These are phyloP conservation scores for Drosophila arawakana DNA, from an alignment of 1,140 invertebrate species.

Conservation along the genomic window DNA sequence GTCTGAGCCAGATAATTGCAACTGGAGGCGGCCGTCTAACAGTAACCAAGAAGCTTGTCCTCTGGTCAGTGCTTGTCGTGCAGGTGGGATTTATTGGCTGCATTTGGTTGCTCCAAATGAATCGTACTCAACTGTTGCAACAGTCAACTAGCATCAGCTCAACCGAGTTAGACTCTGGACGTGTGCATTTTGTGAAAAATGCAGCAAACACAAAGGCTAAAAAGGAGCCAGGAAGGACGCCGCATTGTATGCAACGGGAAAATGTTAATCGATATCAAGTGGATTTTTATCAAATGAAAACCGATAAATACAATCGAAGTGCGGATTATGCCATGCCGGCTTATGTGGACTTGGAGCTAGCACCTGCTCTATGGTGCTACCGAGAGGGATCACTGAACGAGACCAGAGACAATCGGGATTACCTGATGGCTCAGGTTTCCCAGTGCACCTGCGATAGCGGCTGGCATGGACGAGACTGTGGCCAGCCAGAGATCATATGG, in stretches of 20 bases:
- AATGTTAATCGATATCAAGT: conserved; percentile 65
- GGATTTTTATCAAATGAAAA: conserved; percentile 70
- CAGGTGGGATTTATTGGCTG: conserved; percentile 73
- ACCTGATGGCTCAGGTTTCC: conserved; percentile 53
- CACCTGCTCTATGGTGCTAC: conserved; percentile 86
- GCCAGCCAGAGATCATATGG: conserved; percentile 89
- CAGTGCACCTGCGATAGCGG: conserved; percentile 86
- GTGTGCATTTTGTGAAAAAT: conserved; percentile 58
- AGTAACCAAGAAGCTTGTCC: conserved; percentile 70
- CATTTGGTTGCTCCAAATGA: conserved; percentile 71
- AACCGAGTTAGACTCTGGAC: neutral
- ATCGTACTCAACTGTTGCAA: conserved; percentile 47
- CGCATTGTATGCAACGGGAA: conserved; percentile 45
- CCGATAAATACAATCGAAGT: conserved; percentile 54
- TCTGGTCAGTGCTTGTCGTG: conserved; percentile 73
- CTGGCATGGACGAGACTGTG: conserved; percentile 88
- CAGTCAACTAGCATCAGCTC: conserved; percentile 9
- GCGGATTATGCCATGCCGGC: conserved; percentile 56
- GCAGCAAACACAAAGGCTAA: neutral
- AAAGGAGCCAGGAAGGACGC: neutral
- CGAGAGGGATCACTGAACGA: conserved; percentile 86
- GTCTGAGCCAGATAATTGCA: conserved; percentile 22
- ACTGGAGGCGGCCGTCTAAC: conserved; percentile 39
- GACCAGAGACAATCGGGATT: conserved; percentile 45
- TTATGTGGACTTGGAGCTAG: conserved; percentile 80